Evolutionary conservation across 2,113 vertebrate genomes (phyloP).

Genomic region (Protobothrops mucrosquamatus): DNA sequence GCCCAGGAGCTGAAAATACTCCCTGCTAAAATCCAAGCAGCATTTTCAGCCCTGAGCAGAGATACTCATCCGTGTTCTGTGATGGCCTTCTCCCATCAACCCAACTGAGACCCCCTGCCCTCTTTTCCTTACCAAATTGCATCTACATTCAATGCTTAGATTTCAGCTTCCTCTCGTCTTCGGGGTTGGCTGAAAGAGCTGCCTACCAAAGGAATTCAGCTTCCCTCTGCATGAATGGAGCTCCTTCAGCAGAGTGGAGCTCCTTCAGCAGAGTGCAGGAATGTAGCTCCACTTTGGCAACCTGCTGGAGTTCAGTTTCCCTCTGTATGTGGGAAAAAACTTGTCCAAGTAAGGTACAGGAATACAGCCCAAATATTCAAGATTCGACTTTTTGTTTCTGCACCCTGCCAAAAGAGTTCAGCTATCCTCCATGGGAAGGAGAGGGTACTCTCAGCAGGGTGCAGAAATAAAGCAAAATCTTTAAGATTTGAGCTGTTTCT

Average conservation of each 20-base stretch:
- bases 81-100: neutral
- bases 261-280: neutral
- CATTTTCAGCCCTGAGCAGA: neutral
- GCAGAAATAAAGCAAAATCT: neutral
- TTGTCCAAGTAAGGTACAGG: neutral
- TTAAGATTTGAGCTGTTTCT: neutral
- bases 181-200: neutral
- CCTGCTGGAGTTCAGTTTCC: neutral
- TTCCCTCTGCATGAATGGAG: neutral
- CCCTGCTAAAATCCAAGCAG: no score
- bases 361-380: neutral
- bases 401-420: neutral
- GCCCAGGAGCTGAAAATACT: no score
- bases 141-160: neutral
- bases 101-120: neutral
- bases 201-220: no score
- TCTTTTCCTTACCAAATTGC: neutral
- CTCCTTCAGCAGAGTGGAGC: neutral
- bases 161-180: neutral
- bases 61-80: neutral
- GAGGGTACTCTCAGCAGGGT: neutral
- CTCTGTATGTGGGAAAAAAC: neutral
- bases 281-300: neutral
- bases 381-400: neutral
- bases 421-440: neutral